A percentile compares a stretch with the other conserved stretches of the same genome.
Evolutionary conservation across 2,113 vertebrate genomes (phyloP).

Genomic region (Oreochromis spilurus): DNA sequence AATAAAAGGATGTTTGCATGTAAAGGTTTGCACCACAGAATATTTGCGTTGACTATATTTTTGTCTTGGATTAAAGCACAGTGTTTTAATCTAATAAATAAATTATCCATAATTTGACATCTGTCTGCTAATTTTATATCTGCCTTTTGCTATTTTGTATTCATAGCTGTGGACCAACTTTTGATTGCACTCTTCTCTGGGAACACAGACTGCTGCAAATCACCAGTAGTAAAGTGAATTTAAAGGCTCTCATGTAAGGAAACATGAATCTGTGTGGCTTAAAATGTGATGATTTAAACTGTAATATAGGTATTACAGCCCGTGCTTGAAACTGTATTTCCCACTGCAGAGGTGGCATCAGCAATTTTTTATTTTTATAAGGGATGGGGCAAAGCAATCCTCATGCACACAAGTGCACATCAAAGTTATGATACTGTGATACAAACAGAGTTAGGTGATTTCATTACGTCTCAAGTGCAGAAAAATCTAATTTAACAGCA

Average conservation of each 20-base stretch:
- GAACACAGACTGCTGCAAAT: background rate
- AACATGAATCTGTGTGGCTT: background rate
- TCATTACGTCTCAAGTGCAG: background rate
- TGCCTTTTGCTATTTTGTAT: background rate
- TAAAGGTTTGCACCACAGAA: accelerated
- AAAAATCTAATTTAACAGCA: background rate
- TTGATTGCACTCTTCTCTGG: background rate
- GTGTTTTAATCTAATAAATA: background rate
- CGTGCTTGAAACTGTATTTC: background rate
- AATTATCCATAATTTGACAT: too few species aligned
- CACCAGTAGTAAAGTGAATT: background rate
- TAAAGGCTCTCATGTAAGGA: background rate
- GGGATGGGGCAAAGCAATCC: background rate
- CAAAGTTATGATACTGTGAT: background rate
- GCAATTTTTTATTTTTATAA: background rate
- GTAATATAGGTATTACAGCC: background rate
- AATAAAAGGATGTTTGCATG: background rate
- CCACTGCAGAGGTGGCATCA: background rate
- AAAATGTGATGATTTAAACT: background rate
- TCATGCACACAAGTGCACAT: background rate
- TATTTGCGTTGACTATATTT: background rate
- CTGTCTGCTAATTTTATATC: background rate
- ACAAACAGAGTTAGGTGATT: background rate
- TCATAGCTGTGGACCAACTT: background rate
- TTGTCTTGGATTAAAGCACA: background rate